Evolutionary conservation across 1,140 invertebrate species (phyloP).

Genomic region (Ephestia elutella): DNA sequence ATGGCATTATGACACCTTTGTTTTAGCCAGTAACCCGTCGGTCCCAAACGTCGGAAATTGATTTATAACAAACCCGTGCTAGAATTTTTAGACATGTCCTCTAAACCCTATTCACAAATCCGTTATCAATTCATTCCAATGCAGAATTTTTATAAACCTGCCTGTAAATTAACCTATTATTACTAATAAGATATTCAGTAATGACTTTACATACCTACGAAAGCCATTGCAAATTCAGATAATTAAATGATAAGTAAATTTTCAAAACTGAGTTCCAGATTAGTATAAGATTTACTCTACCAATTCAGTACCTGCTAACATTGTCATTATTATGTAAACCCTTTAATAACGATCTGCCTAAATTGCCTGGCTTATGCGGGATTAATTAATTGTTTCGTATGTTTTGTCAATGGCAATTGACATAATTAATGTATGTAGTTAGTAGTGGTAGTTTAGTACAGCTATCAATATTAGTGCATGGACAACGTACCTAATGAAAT

Average conservation of each 20-base stretch:
- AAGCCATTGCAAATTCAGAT: no score
- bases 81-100: neutral
- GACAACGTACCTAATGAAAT: neutral
- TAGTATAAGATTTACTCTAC: no score
- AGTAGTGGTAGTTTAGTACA: neutral
- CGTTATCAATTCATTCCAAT: neutral
- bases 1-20: no score
- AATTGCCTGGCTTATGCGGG: neutral
- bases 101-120: neutral
- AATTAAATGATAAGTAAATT: no score
- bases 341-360: neutral
- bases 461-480: neutral
- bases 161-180: no score
- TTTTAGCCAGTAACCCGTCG: no score
- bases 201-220: no score
- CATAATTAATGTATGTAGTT: constrained; percentile 2
- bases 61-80: neutral
- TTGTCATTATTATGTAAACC: neutral
- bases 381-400: neutral
- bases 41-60: neutral
- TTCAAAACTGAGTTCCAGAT: no score
- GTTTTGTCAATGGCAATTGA: neutral
- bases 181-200: no score
- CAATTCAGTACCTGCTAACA: neutral
- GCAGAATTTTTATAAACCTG: no score